Base-by-base conservation (phyloP, 1,140 invertebrate species). In the Cataglyphis hispanica region DNA sequence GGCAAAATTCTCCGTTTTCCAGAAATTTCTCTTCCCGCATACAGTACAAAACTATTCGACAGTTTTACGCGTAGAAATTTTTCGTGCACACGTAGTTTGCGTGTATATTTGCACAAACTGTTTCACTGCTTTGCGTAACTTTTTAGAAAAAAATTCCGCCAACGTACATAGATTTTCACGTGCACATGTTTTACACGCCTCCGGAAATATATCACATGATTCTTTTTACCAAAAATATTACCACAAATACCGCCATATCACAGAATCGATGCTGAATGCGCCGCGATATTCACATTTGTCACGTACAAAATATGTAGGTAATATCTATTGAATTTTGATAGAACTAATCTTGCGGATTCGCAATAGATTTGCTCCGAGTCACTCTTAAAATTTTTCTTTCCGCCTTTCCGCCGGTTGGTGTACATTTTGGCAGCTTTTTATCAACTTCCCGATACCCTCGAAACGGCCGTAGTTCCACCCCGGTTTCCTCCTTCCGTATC, bases 391-490 rank as follows among this genome's bases (percentile, higher is more conserved):
- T 69, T 34, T 69, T 69, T 72, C 22, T 22, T 25, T 58, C 22
- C 16, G 11, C 31, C 19, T 13, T 25, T 16, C 13, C 8, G 3
- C 13, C 8, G 3, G 10, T 16, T 31, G 22, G 16, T 58, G 7
- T 40, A 7, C 19, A 60, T 83, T 61, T 61, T n/a, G 50, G 13
- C 85, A 70, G 60, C 74, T 63, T 87, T 83, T 83, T 74, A 84
- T 88, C 72, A 72, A 83, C 50, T 86, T 25, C 13, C 43, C 63
- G 22, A 25, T 67, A 80, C 58, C 22, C 31, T 50, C 58, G 27
- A 25, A 67, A 56, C 22, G 8, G 8, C 70, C 43, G 11, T 37
- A 34, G 13, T 37, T 19, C 1, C 46, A 6, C 16, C 16, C 16
- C 3, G 46, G 3, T 50, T 4, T 50, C 13, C 2, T 50, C 43